Percentiles rank a stretch among this genome's conserved stretches.
phyloP scores from a whole-genome alignment of 1,140 invertebrate species.

The Drosophila lini region DNA sequence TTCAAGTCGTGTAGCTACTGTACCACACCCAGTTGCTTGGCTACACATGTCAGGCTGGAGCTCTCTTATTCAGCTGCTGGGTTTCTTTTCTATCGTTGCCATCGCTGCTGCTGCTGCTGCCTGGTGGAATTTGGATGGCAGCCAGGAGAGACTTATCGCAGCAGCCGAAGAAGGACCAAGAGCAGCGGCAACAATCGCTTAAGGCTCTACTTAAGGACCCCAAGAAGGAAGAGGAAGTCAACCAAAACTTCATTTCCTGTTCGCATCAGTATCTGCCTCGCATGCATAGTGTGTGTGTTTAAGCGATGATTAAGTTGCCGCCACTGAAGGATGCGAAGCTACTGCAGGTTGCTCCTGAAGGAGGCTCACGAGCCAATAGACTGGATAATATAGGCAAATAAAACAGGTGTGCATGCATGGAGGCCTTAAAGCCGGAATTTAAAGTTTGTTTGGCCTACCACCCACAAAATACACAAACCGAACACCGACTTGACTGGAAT shows the following conservation, averaged over 20 bases:
- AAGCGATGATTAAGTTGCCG: slow-evolving; percentile 43
- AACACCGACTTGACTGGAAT: slow-evolving; percentile 21
- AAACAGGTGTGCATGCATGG: slow-evolving; percentile 70
- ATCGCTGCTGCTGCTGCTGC: neutral
- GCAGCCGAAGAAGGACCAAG: slow-evolving; percentile 2
- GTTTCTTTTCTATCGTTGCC: slow-evolving; percentile 25
- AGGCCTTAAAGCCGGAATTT: slow-evolving; percentile 29
- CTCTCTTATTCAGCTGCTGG: neutral
- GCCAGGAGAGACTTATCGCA: slow-evolving; percentile 44
- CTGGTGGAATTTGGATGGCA: slow-evolving; percentile 33
- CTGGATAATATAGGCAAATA: slow-evolving; percentile 78
- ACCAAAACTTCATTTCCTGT: slow-evolving; percentile 48
- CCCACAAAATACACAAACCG: slow-evolving; percentile 5
- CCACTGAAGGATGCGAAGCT: slow-evolving; percentile 5
- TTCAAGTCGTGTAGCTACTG: neutral
- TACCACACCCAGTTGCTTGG: slow-evolving; percentile 6
- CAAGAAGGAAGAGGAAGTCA: slow-evolving; percentile 24
- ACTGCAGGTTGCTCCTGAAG: slow-evolving; percentile 9
- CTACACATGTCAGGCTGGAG: slow-evolving; percentile 40
- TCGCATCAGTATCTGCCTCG: slow-evolving; percentile 30
- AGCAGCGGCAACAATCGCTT: slow-evolving; percentile 32
- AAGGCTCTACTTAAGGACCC: slow-evolving; percentile 29
- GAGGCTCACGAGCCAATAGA: slow-evolving; percentile 64
- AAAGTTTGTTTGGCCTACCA: slow-evolving; percentile 11
- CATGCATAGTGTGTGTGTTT: slow-evolving; percentile 5